Base-by-base conservation (phyloP, 1,140 invertebrate species). In the Trachymyrmex cornetzi region DNA sequence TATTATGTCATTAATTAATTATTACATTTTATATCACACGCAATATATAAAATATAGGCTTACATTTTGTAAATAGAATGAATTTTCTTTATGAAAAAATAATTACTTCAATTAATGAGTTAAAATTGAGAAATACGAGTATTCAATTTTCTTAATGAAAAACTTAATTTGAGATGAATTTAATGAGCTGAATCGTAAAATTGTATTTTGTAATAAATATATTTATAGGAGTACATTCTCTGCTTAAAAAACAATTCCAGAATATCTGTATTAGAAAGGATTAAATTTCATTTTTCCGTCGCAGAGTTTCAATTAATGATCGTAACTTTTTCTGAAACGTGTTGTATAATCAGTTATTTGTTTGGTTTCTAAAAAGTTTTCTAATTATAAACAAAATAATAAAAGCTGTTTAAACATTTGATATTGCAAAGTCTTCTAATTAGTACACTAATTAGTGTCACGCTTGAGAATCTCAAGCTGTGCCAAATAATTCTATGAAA, bases 361-460 rank as follows among this genome's bases (percentile, higher is more conserved):
- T 34, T 64, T 64, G 0, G 19, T 34, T 66, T 66, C 19, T 24
- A 9, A 63, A 48, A 27, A 79, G 24, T 64, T 79, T 50, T 79
- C 30, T 22, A 64, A 63, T 79, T 50, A 79, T 30, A 64, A 64
- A 79, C 24, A 34, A 11, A 48, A 34, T 30, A 61, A 48, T 64
- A 79, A 79, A 50, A 24, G 19, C 59, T 30, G 38, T 64, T 77
- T 64, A 64, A 79, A 79, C 30, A 79, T 64, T 64, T 64, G 24
- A 50, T 64, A 64, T 19, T n/a, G 59, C 59, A 57, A 38, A 48
- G 24, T 57, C 11, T 44, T 5, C 74, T 77, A 77, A 77, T 77
- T 77, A 59, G 9, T 24, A 12, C 2, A 48, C 59, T 50, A 64
- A 64, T 79, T 79, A 79, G 24, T 30, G 38, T 11, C 12, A 79